phyloP scores from a whole-genome alignment of 2,888 invertebrate species.

The Timandra comae region DNA sequence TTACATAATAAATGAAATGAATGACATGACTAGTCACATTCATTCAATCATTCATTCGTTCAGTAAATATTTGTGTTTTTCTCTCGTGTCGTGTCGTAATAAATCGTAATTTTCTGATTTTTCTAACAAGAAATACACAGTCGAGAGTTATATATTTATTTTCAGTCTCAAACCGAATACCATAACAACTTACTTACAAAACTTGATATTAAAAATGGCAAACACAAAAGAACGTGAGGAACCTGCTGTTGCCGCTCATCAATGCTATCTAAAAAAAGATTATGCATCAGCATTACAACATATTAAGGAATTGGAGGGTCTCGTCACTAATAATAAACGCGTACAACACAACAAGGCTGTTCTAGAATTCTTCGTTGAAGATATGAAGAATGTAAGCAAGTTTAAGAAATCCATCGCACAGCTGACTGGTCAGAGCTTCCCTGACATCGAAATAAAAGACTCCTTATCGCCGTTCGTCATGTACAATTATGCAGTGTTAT shows the following conservation, averaged over 20 bases:
- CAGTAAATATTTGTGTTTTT: too few relatives aligned
- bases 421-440: slow-evolving; percentile 73
- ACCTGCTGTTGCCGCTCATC: slow-evolving; percentile 76
- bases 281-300: slow-evolving; percentile 77
- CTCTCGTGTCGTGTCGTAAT: too few relatives aligned
- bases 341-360: slow-evolving; percentile 90
- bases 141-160: too few relatives aligned
- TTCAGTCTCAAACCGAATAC: too few relatives aligned
- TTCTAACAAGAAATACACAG: too few relatives aligned
- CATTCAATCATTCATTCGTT: too few relatives aligned
- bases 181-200: too few relatives aligned
- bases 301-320: slow-evolving; percentile 80
- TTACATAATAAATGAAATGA: too few relatives aligned
- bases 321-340: slow-evolving; percentile 80
- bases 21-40: too few relatives aligned
- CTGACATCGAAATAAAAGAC: slow-evolving; percentile 59
- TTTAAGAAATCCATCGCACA: slow-evolving; percentile 82
- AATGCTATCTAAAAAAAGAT: slow-evolving; percentile 80
- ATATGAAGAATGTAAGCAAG: slow-evolving; percentile 83
- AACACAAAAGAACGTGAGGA: slow-evolving; percentile 60
- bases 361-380: slow-evolving; percentile 85
- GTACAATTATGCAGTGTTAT: slow-evolving; percentile 87
- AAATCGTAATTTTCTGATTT: too few relatives aligned
- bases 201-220: slow-evolving; percentile 33
- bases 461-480: slow-evolving; percentile 65